These are phyloP conservation scores for Sternotherus odoratus DNA, from an alignment of 2,797 vertebrate genomes.

Conservation along the genomic window DNA sequence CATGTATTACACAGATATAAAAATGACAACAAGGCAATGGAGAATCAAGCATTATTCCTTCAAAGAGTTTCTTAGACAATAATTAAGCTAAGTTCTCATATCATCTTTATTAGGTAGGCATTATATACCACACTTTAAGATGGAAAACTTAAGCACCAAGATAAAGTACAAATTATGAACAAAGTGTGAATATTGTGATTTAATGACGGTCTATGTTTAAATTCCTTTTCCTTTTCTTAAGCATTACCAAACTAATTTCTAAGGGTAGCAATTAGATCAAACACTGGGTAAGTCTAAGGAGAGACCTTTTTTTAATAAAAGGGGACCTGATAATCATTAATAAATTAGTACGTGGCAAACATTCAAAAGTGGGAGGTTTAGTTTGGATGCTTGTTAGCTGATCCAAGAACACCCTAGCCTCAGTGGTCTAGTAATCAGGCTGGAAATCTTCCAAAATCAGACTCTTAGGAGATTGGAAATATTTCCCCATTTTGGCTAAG, in stretches of 20 bases:
- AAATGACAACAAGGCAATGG: neutral
- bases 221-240: neutral
- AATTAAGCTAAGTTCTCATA: neutral
- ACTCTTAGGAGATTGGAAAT: neutral
- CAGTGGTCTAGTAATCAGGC: neutral
- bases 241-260: slow-evolving; percentile 4
- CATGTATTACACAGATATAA: neutral
- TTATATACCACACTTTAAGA: slow-evolving; percentile 12
- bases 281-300: neutral
- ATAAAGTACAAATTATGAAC: neutral
- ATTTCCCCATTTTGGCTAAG: neutral
- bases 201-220: neutral
- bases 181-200: neutral
- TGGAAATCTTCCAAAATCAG: neutral
- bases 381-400: neutral
- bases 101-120: slow-evolving; percentile 4
- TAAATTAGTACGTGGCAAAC: neutral
- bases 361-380: neutral
- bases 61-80: neutral
- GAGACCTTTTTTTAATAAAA: neutral
- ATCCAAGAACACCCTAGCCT: neutral
- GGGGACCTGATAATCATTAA: neutral
- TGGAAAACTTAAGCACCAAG: neutral
- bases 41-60: neutral
- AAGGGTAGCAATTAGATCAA: neutral